phyloP scores from a whole-genome alignment of 2,797 vertebrate species.

The Labroides dimidiatus region DNA sequence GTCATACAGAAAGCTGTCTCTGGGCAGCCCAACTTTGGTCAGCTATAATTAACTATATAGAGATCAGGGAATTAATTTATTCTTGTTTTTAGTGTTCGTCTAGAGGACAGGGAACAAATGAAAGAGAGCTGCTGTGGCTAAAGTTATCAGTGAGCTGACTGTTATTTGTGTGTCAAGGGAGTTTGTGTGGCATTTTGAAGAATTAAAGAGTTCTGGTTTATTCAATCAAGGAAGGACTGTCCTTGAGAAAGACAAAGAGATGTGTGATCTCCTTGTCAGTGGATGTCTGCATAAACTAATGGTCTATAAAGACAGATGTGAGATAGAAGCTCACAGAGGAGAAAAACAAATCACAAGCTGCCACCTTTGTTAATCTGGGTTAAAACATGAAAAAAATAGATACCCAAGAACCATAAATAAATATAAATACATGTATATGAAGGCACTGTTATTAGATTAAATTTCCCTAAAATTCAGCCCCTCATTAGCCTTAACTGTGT shows the following conservation, averaged over 20 bases:
- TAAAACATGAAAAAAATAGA: neutral
- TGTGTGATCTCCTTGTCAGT: conserved; percentile 8
- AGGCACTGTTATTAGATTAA: too few species aligned
- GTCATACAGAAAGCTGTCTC: conserved; percentile 32
- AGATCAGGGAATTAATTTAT: conserved; percentile 53
- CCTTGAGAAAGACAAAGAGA: conserved; percentile 7
- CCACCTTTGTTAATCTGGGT: conserved; percentile 19
- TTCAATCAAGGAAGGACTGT: conserved; percentile 2
- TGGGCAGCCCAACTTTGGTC: conserved; percentile 46
- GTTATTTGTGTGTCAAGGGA: conserved; percentile 8
- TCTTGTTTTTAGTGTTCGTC: conserved; percentile 42
- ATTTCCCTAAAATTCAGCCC: too few species aligned
- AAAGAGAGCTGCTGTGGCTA: conserved; percentile 18
- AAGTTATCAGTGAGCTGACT: conserved; percentile 3
- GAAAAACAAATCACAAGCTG: conserved; percentile 33
- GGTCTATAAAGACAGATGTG: conserved; percentile 17
- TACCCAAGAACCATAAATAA: too few species aligned
- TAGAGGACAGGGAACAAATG: neutral
- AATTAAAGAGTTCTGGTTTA: conserved; percentile 3
- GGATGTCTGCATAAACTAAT: conserved; percentile 22
- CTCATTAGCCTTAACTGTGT: too few species aligned
- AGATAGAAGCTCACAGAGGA: conserved; percentile 6
- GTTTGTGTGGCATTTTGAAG: conserved; percentile 9
- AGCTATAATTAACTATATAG: conserved; percentile 47
- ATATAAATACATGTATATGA: too few species aligned